Conservation (phyloP, 1,140 invertebrate genomes). For the Agrilus planipennis region DNA sequence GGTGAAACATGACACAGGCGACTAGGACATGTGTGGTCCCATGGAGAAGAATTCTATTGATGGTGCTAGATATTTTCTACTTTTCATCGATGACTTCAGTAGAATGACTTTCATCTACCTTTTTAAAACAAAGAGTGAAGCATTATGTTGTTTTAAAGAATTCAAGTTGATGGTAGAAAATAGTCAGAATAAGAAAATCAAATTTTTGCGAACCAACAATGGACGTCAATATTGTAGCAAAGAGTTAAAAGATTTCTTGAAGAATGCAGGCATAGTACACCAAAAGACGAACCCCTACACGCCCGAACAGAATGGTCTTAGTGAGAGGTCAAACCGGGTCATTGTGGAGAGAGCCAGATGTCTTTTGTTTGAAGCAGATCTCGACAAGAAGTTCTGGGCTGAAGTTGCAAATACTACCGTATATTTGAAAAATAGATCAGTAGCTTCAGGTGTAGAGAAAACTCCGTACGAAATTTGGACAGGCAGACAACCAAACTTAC, state of each 20-base stretch:
- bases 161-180: slow-evolving; percentile 13
- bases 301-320: slow-evolving; percentile 31
- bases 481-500: slow-evolving; percentile 14
- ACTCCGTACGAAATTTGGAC: slow-evolving; percentile 19
- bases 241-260: slow-evolving; percentile 19
- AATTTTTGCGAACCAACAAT: slow-evolving; percentile 26
- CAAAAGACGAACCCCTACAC: slow-evolving; percentile 24
- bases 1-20: too few relatives aligned
- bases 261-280: slow-evolving; percentile 23
- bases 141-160: slow-evolving; percentile 20
- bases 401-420: slow-evolving; percentile 31
- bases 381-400: slow-evolving; percentile 29
- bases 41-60: slow-evolving; percentile 20
- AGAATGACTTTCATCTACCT: slow-evolving; percentile 25
- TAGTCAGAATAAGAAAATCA: slow-evolving; percentile 4
- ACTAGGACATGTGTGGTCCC: slow-evolving; percentile 30
- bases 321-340: slow-evolving; percentile 28
- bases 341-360: slow-evolving; percentile 26
- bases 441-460: slow-evolving; percentile 23
- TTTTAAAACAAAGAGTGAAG: slow-evolving; percentile 24
- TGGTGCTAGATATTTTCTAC: slow-evolving; percentile 26
- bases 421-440: slow-evolving; percentile 31
- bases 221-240: slow-evolving; percentile 19
- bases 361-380: slow-evolving; percentile 22
- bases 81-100: slow-evolving; percentile 30